Percentiles rank a stretch among this genome's conserved stretches.
phyloP scores from a whole-genome alignment of 2,113 vertebrate genomes.

The Cavia aperea region DNA sequence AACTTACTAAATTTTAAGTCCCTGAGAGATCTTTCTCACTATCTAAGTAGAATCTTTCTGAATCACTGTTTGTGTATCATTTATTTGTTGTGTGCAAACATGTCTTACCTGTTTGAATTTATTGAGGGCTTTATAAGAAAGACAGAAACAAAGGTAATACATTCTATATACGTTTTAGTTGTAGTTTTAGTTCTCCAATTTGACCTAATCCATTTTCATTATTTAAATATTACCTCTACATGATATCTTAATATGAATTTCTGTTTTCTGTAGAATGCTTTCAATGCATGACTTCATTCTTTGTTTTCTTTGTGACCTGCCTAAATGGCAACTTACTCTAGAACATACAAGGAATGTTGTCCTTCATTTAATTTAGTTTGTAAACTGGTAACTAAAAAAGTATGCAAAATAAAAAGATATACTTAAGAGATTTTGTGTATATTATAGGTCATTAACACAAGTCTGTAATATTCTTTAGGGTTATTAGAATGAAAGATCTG shows the following conservation, averaged over 20 bases:
- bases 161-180: neutral
- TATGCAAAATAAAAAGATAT: neutral
- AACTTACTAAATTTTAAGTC: neutral
- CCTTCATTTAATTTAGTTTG: neutral
- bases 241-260: neutral
- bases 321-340: neutral
- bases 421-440: neutral
- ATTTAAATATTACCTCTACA: neutral
- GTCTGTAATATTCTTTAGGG: neutral
- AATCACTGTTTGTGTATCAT: neutral
- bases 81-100: neutral
- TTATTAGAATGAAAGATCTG: neutral
- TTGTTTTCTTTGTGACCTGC: neutral
- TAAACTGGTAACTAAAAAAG: neutral
- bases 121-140: neutral
- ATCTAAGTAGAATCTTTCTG: neutral
- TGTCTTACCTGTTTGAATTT: neutral
- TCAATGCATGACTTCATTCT: neutral
- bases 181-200: neutral
- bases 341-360: neutral
- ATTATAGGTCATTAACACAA: neutral
- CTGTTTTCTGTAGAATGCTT: neutral
- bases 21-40: neutral
- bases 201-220: neutral
- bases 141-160: neutral